Conservation (phyloP, 1,140 invertebrate species). For the Lordiphosa clarofinis region DNA sequence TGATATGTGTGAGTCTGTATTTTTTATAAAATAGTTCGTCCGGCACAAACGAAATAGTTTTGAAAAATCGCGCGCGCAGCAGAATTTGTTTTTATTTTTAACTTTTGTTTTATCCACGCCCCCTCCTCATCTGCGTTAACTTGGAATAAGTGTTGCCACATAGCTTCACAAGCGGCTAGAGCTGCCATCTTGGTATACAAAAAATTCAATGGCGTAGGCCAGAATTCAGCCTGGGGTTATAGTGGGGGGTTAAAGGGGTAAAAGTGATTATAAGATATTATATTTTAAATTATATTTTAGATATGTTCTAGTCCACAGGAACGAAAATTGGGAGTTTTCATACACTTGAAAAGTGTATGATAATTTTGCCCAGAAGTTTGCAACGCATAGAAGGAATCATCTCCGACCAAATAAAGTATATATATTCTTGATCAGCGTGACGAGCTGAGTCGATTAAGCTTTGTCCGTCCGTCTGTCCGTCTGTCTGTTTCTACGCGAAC, state of each 20-base stretch:
- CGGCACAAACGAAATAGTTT: slow-evolving; percentile 10
- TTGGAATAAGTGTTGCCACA: slow-evolving; percentile 32
- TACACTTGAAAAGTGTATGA: too few species aligned
- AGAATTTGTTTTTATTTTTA: slow-evolving; percentile 65
- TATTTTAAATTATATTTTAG: too few species aligned
- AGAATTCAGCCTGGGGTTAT: not conserved
- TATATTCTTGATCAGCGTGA: too few species aligned
- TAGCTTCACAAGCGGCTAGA: slow-evolving; percentile 2
- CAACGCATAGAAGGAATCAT: too few species aligned
- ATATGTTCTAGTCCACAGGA: too few species aligned
- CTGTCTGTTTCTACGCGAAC: too few species aligned
- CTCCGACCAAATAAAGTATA: too few species aligned
- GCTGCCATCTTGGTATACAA: not conserved
- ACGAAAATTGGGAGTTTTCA: too few species aligned
- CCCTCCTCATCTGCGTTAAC: slow-evolving; percentile 26
- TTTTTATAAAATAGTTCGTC: slow-evolving; percentile 8
- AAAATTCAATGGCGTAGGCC: slow-evolving; percentile 15
- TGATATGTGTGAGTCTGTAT: slow-evolving; percentile 26
- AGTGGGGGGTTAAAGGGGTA: not conserved
- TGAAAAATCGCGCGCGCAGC: slow-evolving; percentile 41
- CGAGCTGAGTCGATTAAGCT: too few species aligned
- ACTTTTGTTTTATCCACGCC: slow-evolving; percentile 45
- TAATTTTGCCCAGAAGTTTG: too few species aligned
- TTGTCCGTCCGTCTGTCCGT: too few species aligned
- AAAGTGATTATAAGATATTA: too few species aligned